Conservation (phyloP, 2,888 invertebrate genomes). For the Suillia variegata region DNA sequence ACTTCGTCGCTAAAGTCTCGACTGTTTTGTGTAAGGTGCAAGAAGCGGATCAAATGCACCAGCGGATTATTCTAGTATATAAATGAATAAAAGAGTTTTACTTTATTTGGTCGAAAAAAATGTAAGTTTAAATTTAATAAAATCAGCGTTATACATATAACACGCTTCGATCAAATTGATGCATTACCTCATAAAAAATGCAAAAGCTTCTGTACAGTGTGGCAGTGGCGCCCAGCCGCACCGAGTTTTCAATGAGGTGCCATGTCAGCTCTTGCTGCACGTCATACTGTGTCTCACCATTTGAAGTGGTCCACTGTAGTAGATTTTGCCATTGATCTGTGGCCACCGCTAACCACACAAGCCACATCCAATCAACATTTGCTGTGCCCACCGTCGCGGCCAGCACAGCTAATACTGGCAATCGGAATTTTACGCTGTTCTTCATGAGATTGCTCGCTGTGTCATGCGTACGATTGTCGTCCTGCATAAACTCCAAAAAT, state of each 20-base stretch:
- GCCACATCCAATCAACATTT: constrained; percentile 56
- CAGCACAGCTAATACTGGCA: constrained; percentile 55
- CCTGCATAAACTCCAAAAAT: constrained; percentile 49
- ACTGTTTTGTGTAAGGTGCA: constrained; percentile 63
- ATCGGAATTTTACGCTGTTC: constrained; percentile 42
- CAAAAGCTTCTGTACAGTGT: constrained; percentile 70
- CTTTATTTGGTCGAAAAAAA: not conserved
- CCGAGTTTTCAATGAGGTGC: constrained; percentile 46
- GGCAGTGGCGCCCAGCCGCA: constrained; percentile 65
- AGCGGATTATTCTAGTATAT: constrained; percentile 68
- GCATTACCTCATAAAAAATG: constrained; percentile 75
- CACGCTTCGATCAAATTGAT: too few relatives aligned
- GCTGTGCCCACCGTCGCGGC: constrained; percentile 45
- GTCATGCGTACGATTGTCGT: constrained; percentile 34
- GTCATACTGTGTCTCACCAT: too few relatives aligned
- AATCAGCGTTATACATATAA: not conserved
- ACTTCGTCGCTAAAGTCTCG: constrained; percentile 63
- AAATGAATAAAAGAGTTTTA: not conserved
- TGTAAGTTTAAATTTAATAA: not conserved
- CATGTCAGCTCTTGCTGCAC: constrained; percentile 39
- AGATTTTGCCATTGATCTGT: constrained; percentile 48
- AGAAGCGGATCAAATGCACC: constrained; percentile 66
- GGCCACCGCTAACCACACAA: constrained; percentile 55
- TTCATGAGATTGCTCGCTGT: constrained; percentile 50
- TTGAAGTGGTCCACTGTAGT: constrained; percentile 28